These are phyloP conservation scores for Thumatha senex DNA, from an alignment of 2,888 invertebrate species.

Conservation along the genomic window DNA sequence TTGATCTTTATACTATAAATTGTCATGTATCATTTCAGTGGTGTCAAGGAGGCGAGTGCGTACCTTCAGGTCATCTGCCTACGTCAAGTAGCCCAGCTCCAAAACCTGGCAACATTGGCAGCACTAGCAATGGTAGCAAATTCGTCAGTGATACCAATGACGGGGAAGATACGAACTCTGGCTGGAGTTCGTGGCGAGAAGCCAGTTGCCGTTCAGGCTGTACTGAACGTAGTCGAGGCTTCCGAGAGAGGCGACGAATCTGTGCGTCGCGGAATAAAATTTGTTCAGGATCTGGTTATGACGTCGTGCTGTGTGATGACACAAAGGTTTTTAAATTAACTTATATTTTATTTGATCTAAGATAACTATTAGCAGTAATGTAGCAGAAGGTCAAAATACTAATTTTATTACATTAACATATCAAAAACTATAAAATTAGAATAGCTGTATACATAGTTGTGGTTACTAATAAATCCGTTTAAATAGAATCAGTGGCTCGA, in stretches of 20 bases:
- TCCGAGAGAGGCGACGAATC: slow-evolving; percentile 78
- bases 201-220: slow-evolving; percentile 87
- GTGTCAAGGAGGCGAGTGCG: slow-evolving; percentile 87
- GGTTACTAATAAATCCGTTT: no score
- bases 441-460: no score
- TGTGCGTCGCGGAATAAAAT: slow-evolving; percentile 80
- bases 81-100: slow-evolving; percentile 58
- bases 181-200: slow-evolving; percentile 86
- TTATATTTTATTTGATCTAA: background rate
- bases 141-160: slow-evolving; percentile 1
- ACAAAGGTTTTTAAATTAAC: slow-evolving; percentile 69
- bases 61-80: slow-evolving; percentile 57
- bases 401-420: no score
- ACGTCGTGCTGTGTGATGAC: slow-evolving; percentile 87
- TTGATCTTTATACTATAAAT: background rate
- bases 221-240: slow-evolving; percentile 85
- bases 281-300: slow-evolving; percentile 85
- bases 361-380: no score
- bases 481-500: no score
- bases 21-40: slow-evolving; percentile 66
- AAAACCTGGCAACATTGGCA: slow-evolving; percentile 60
- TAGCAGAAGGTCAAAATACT: no score
- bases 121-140: background rate
- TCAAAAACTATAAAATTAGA: no score
- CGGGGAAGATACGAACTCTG: slow-evolving; percentile 59